Conservation (phyloP, 1,140 invertebrate genomes). For the Drosophila suzukii region DNA sequence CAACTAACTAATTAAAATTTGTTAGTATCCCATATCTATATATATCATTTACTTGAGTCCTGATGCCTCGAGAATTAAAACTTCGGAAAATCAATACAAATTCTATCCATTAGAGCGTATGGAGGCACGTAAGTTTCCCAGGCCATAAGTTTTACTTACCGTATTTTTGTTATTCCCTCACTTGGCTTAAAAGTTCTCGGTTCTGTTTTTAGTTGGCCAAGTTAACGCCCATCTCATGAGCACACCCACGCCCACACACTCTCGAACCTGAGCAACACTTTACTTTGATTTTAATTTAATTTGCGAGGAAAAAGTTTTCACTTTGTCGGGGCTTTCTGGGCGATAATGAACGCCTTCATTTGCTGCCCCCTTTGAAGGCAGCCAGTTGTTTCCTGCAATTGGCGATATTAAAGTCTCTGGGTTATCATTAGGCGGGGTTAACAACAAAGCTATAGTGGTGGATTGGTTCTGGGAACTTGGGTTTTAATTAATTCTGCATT, state of each 20-base stretch:
- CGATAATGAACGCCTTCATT: conserved; percentile 28
- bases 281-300: conserved; percentile 64
- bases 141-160: not conserved
- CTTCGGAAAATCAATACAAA: not conserved
- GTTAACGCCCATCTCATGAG: conserved; percentile 28
- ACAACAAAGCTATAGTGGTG: not conserved
- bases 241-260: conserved; percentile 8
- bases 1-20: no score
- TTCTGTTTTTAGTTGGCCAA: conserved; percentile 45
- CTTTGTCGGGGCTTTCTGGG: conserved; percentile 16
- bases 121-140: not conserved
- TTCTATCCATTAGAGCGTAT: not conserved
- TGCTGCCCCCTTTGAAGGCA: not conserved
- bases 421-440: conserved; percentile 8
- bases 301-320: conserved; percentile 51
- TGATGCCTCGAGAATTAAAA: not conserved
- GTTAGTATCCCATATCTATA: not conserved
- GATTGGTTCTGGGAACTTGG: not conserved
- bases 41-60: not conserved
- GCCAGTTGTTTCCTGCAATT: conserved; percentile 29
- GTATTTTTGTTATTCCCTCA: conserved; percentile 10
- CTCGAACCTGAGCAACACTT: conserved; percentile 20
- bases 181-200: conserved; percentile 30
- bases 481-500: conserved; percentile 5
- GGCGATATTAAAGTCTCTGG: conserved; percentile 37